phyloP scores from a whole-genome alignment of 2,797 vertebrate species.

The Luscinia luscinia region DNA sequence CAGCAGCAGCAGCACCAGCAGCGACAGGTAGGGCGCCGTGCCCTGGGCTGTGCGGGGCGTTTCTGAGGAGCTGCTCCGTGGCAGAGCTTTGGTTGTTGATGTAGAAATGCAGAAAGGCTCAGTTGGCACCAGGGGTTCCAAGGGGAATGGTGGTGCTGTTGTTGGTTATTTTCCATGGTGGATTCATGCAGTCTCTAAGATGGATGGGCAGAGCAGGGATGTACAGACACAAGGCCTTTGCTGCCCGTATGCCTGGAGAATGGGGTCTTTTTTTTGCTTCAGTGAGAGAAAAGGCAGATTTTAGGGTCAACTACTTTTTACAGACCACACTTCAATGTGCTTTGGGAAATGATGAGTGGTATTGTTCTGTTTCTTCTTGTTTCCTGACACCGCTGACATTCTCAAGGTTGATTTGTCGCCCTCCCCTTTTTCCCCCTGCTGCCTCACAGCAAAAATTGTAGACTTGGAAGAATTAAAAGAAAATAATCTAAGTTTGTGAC shows the following conservation, averaged over 20 bases:
- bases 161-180: rapidly evolving
- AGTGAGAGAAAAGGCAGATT: neutral
- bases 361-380: neutral
- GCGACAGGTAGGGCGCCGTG: slow-evolving; percentile 87
- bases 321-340: neutral
- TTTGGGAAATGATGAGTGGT: neutral
- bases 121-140: neutral
- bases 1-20: slow-evolving; percentile 98
- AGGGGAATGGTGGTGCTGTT: rapidly evolving
- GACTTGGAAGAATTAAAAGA: neutral
- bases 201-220: neutral
- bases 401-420: neutral
- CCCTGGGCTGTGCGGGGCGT: rapidly evolving
- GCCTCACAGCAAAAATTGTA: neutral
- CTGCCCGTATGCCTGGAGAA: neutral
- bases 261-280: neutral
- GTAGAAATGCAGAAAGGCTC: neutral
- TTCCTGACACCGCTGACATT: neutral
- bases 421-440: neutral
- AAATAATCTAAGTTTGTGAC: neutral
- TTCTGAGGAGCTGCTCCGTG: rapidly evolving
- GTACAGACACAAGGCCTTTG: rapidly evolving
- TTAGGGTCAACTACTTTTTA: neutral
- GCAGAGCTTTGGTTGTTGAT: rapidly evolving
- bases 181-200: rapidly evolving